Percentiles rank a stretch among this genome's conserved stretches.
Conservation (phyloP, 1,140 invertebrate species). For the Musca domestica region DNA sequence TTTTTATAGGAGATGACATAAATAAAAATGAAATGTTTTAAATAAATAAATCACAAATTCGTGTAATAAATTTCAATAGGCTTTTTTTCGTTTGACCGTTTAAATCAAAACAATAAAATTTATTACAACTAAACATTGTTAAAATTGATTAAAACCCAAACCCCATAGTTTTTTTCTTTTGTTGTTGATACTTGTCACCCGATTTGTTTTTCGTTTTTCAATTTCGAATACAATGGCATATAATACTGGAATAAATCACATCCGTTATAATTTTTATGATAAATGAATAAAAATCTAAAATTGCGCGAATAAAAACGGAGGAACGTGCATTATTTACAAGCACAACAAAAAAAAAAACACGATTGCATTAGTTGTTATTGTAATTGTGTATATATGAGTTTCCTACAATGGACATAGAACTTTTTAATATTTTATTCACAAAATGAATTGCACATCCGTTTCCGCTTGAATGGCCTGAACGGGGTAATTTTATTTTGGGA, state of each 20-base stretch:
- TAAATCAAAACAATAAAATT: constrained; percentile 22
- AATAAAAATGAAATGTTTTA: too few relatives aligned
- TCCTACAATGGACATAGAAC: too few relatives aligned
- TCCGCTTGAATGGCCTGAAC: neutral
- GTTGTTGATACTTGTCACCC: neutral
- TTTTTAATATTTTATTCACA: constrained; percentile 9
- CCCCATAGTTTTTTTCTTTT: neutral
- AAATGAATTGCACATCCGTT: constrained; percentile 19
- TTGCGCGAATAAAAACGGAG: too few relatives aligned
- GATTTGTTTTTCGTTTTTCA: too few relatives aligned
- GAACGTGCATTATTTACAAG: too few relatives aligned
- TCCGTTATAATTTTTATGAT: constrained; percentile 19
- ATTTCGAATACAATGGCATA: too few relatives aligned
- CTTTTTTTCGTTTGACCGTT: constrained; percentile 6
- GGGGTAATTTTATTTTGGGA: neutral
- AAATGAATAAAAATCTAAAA: constrained; percentile 22
- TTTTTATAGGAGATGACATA: too few relatives aligned
- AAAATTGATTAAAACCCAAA: constrained; percentile 17
- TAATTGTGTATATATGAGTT: too few relatives aligned
- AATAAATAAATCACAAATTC: constrained; percentile 1
- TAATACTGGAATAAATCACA: constrained; percentile 14
- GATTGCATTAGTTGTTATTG: too few relatives aligned
- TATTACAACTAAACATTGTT: constrained; percentile 12
- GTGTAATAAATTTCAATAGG: constrained; percentile 13
- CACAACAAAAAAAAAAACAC: too few relatives aligned